phyloP scores from a whole-genome alignment of 2,113 vertebrate species.

The Phaethornis superciliosus region DNA sequence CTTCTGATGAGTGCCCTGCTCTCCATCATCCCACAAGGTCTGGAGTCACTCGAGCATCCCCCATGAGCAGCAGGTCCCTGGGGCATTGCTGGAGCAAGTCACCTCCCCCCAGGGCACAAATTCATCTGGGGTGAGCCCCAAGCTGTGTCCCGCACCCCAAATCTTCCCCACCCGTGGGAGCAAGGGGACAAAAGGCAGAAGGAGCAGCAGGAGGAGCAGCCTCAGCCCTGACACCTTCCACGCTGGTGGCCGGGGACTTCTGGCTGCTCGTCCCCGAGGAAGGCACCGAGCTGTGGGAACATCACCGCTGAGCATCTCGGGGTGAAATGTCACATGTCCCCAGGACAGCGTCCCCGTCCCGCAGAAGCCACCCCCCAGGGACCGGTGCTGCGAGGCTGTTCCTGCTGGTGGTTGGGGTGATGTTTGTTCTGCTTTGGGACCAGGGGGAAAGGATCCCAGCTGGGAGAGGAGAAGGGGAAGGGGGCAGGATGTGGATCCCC shows the following conservation, averaged over 20 bases:
- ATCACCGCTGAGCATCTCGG: fast-evolving
- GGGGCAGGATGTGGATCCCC: not conserved
- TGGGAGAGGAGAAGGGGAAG: not conserved
- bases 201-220: not conserved
- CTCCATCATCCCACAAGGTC: not conserved
- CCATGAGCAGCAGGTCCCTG: fast-evolving
- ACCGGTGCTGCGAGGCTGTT: not conserved
- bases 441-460: not conserved
- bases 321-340: not conserved
- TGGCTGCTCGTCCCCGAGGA: not conserved
- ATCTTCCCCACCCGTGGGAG: fast-evolving
- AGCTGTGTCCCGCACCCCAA: not conserved
- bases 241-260: not conserved
- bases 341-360: not conserved
- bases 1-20: not conserved
- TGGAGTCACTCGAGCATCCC: fast-evolving
- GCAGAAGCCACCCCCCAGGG: not conserved
- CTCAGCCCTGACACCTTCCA: fast-evolving
- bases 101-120: not conserved
- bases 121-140: not conserved
- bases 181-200: too few species aligned
- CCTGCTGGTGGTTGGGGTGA: not conserved
- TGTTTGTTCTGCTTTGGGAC: not conserved
- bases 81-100: fast-evolving
- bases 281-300: conserved; percentile 35